A percentile compares a stretch with the other conserved stretches of the same genome.
These are phyloP conservation scores for Oxyura jamaicensis DNA, from an alignment of 2,113 vertebrate genomes.

Conservation along the genomic window DNA sequence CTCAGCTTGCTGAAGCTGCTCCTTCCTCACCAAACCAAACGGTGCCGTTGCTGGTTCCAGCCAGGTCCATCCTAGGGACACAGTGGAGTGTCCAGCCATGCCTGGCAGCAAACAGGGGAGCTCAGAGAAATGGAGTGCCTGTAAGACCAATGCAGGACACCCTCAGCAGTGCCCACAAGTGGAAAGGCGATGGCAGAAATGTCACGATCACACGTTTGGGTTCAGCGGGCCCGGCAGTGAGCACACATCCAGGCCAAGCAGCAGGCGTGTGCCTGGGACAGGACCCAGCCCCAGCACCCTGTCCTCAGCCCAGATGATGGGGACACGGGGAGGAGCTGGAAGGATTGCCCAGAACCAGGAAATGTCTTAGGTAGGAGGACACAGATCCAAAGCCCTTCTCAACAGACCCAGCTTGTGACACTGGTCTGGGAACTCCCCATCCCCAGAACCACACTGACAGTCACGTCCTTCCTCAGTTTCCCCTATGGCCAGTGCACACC, in stretches of 20 bases:
- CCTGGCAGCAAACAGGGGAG: neutral
- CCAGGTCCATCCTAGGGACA: neutral
- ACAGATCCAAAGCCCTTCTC: neutral
- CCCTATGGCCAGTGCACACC: neutral
- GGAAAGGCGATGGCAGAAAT: neutral
- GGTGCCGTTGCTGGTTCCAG: neutral
- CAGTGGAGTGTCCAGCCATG: neutral
- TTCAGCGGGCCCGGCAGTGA: neutral
- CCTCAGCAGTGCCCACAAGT: neutral
- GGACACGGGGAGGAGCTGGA: accelerated
- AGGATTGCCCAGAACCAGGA: neutral
- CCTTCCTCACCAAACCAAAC: neutral
- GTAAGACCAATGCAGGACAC: neutral
- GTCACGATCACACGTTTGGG: accelerated
- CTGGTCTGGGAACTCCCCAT: neutral
- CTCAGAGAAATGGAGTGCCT: neutral
- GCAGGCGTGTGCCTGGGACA: accelerated
- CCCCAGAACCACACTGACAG: neutral
- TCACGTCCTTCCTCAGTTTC: neutral
- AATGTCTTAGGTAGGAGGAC: neutral
- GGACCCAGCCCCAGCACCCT: neutral
- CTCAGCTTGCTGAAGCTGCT: neutral
- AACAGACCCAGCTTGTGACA: neutral
- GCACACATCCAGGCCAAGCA: neutral
- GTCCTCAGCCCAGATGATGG: neutral